Conservation (phyloP, 2,888 invertebrate species). For the Furcula furcula region DNA sequence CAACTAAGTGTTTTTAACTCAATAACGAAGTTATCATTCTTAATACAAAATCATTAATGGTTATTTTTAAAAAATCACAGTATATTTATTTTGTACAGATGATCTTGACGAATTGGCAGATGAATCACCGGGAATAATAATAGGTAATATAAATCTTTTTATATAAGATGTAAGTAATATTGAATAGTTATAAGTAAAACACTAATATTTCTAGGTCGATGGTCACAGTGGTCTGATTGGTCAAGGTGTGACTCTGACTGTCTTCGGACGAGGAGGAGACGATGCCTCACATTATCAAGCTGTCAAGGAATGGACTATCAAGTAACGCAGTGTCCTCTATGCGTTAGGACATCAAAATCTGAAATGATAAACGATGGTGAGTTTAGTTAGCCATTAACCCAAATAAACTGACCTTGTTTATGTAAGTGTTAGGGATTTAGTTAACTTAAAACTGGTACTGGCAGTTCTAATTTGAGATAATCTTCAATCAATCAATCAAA, state of each 20-base stretch:
- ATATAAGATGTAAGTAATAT: neutral
- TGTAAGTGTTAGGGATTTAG: too few relatives aligned
- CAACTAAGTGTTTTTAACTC: too few relatives aligned
- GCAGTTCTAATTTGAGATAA: too few relatives aligned
- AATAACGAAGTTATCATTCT: too few relatives aligned
- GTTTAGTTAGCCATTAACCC: slow-evolving; percentile 14
- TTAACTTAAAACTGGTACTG: too few relatives aligned
- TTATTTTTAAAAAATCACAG: too few relatives aligned
- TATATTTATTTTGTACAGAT: slow-evolving; percentile 64
- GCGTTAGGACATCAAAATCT: slow-evolving; percentile 70
- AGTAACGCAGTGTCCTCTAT: slow-evolving; percentile 64
- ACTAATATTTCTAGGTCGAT: slow-evolving; percentile 79
- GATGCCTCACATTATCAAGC: slow-evolving; percentile 81
- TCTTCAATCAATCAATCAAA: too few relatives aligned
- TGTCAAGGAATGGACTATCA: slow-evolving; percentile 71
- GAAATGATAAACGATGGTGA: slow-evolving; percentile 60
- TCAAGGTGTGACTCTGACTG: slow-evolving; percentile 95
- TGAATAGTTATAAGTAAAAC: neutral
- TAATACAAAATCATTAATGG: too few relatives aligned
- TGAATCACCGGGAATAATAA: slow-evolving; percentile 63
- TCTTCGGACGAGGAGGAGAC: slow-evolving; percentile 89
- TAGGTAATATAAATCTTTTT: slow-evolving; percentile 41
- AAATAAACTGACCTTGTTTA: too few relatives aligned
- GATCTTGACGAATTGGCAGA: slow-evolving; percentile 67
- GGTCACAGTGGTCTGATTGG: slow-evolving; percentile 96